These are phyloP conservation scores for Mionectes olivaceus DNA, from an alignment of 2,797 vertebrate species.

Conservation along the genomic window DNA sequence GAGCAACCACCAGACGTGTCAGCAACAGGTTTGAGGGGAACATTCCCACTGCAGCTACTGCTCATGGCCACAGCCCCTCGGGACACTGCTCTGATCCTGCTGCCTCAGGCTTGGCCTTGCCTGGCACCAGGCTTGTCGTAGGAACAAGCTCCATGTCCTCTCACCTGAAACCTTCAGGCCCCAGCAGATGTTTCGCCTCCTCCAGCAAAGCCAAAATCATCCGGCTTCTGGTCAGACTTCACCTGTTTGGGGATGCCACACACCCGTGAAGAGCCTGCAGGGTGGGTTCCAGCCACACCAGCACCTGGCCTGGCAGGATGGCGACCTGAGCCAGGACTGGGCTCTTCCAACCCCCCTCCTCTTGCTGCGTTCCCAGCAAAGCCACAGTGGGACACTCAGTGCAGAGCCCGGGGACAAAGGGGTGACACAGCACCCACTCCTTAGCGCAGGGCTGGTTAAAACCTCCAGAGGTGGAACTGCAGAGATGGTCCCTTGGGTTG, in stretches of 20 bases:
- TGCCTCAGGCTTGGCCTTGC: not conserved
- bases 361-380: not conserved
- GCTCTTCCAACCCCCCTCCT: not conserved
- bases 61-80: fast-evolving
- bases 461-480: not conserved
- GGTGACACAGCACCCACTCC: not conserved
- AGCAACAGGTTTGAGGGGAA: not conserved
- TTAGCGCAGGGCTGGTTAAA: not conserved
- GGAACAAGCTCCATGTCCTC: not conserved
- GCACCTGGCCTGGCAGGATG: not conserved
- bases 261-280: not conserved
- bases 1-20: fast-evolving
- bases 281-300: not conserved
- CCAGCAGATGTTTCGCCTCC: not conserved
- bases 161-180: not conserved
- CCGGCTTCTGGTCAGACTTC: not conserved
- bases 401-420: not conserved
- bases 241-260: not conserved
- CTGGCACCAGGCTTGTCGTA: not conserved
- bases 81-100: not conserved
- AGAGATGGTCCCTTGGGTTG: fast-evolving
- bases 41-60: not conserved
- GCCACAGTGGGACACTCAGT: fast-evolving
- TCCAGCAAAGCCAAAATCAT: not conserved
- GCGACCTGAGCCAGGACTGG: fast-evolving